Evolutionary conservation across 2,888 invertebrate genomes (phyloP).

Genomic region (Ornithoptera alexandrae): DNA sequence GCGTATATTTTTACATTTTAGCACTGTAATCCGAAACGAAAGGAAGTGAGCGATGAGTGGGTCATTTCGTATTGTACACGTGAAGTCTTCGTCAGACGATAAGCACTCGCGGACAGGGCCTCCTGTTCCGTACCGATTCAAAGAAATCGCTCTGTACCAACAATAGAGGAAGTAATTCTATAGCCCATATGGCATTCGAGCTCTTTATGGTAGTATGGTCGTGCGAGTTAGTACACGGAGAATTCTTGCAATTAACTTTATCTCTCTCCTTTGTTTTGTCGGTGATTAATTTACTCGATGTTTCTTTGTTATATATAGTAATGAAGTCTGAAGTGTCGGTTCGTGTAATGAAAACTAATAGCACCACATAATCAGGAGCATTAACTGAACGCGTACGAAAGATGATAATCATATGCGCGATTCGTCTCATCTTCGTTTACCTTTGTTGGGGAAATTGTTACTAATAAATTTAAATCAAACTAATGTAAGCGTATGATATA

Average conservation of each 20-base stretch:
- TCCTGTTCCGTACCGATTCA: constrained; percentile 14
- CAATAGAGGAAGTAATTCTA: constrained; percentile 1
- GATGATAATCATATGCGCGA: not conserved
- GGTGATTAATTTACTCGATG: not conserved
- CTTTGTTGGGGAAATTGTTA: not conserved
- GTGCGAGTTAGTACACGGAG: not conserved
- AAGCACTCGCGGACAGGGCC: constrained; percentile 9
- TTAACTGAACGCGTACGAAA: not conserved
- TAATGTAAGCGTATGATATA: not conserved
- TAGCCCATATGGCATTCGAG: not conserved
- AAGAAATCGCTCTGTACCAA: constrained; percentile 9
- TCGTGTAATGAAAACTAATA: not conserved
- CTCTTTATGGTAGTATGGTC: constrained; percentile 1
- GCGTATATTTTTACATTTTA: no score
- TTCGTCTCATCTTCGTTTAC: not conserved
- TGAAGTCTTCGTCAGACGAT: constrained; percentile 14
- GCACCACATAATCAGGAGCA: not conserved
- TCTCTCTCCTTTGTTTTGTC: not conserved
- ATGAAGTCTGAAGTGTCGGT: not conserved
- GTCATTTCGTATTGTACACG: not conserved
- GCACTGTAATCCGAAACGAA: not conserved
- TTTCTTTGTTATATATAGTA: not conserved
- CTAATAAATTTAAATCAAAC: not conserved
- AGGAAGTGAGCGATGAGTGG: not conserved
- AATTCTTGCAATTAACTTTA: not conserved